Percentiles rank a stretch among this genome's conserved stretches.
Evolutionary conservation across 2,888 invertebrate genomes (phyloP).

Genomic region (Exocentrus adspersus): DNA sequence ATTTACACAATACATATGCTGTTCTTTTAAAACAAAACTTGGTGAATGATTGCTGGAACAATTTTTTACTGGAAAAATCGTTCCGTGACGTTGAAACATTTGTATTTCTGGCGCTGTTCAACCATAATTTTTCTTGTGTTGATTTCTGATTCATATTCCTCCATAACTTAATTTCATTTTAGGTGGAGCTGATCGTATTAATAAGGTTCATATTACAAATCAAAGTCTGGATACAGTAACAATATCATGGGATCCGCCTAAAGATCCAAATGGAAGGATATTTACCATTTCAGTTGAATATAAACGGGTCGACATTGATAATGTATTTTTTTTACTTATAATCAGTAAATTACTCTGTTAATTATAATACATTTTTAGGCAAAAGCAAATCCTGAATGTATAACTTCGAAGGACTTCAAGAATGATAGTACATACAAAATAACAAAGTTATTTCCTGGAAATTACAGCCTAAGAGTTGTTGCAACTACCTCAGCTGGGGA

Average conservation of each 20-base stretch:
- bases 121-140: too few relatives aligned
- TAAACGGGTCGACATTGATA: conserved; percentile 72
- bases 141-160: neutral
- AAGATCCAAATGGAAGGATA: conserved; percentile 87
- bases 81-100: too few relatives aligned
- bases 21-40: too few relatives aligned
- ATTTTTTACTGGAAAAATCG: too few relatives aligned
- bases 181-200: conserved; percentile 77
- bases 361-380: conserved; percentile 60
- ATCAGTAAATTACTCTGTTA: neutral
- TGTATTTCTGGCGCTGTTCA: too few relatives aligned
- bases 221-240: conserved; percentile 69
- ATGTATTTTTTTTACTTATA: conserved; percentile 63
- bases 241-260: conserved; percentile 83
- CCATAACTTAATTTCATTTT: conserved; percentile 28
- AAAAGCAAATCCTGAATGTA: conserved; percentile 71
- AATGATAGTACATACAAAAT: conserved; percentile 61
- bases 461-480: conserved; percentile 81
- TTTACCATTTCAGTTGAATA: conserved; percentile 86
- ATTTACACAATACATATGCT: too few relatives aligned
- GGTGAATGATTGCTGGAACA: too few relatives aligned
- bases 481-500: conserved; percentile 83
- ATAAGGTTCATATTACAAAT: conserved; percentile 66
- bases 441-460: conserved; percentile 76
- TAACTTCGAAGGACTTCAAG: conserved; percentile 62